Conservation (phyloP, 2,888 invertebrate genomes). For the Pandemis corylana region DNA sequence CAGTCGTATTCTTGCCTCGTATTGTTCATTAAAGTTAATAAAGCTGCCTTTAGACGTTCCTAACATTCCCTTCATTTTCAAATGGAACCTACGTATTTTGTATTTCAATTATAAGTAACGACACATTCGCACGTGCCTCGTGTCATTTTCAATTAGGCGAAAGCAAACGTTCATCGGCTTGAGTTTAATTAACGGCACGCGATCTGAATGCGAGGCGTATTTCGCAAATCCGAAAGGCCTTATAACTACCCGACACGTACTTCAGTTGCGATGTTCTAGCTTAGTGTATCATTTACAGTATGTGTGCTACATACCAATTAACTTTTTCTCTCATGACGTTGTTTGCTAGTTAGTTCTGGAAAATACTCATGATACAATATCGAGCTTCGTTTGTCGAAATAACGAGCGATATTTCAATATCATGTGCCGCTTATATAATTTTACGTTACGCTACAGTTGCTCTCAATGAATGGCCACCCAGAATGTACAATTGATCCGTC, state of each 20-base stretch:
- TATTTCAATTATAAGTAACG: constrained; percentile 38
- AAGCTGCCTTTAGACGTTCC: constrained; percentile 9
- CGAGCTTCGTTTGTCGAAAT: neutral
- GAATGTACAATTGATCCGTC: constrained; percentile 26
- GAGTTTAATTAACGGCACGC: constrained; percentile 62
- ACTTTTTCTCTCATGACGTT: constrained; percentile 12
- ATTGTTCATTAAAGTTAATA: constrained; percentile 21
- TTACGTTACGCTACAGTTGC: constrained; percentile 22
- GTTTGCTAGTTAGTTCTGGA: neutral
- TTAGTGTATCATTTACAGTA: neutral
- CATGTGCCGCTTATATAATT: constrained; percentile 3
- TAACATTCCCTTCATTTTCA: constrained; percentile 7
- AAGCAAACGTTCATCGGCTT: constrained; percentile 58
- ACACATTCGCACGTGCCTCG: constrained; percentile 43
- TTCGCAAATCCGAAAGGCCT: neutral
- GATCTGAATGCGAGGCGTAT: constrained; percentile 42
- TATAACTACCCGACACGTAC: neutral
- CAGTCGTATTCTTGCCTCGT: constrained; percentile 15
- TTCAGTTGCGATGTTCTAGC: neutral
- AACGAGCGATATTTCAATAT: neutral
- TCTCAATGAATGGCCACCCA: constrained; percentile 21
- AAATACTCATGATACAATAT: neutral
- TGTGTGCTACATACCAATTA: constrained; percentile 15
- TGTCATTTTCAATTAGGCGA: constrained; percentile 68
- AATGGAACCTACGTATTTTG: constrained; percentile 24